Conservation (phyloP, 2,888 invertebrate species). For the Aricia artaxerxes region DNA sequence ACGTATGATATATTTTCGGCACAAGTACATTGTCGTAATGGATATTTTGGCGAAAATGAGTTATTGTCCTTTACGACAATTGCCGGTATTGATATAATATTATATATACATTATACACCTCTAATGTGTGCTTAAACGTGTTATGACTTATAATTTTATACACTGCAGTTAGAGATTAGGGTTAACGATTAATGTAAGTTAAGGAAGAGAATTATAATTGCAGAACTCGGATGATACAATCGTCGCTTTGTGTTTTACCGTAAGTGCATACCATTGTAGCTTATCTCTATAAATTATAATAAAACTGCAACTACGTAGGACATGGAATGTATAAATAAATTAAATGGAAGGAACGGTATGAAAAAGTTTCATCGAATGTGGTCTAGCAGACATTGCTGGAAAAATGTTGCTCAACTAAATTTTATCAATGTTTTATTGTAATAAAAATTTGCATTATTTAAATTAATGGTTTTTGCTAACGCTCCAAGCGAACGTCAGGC, state of each 20-base stretch:
- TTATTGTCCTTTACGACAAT: no score
- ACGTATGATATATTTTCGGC: not conserved
- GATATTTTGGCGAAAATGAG: no score
- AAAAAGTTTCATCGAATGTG: not conserved
- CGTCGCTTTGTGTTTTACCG: slow-evolving; percentile 10
- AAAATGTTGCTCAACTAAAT: not conserved
- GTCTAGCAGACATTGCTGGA: not conserved
- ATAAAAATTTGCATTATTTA: not conserved
- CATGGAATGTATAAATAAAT: not conserved
- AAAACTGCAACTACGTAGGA: slow-evolving; percentile 4
- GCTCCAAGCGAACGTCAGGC: slow-evolving; percentile 44
- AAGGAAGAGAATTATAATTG: slow-evolving; percentile 20
- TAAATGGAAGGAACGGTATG: not conserved
- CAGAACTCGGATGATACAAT: slow-evolving; percentile 19
- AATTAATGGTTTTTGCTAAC: slow-evolving; percentile 38
- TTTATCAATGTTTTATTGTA: not conserved
- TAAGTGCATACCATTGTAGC: slow-evolving; percentile 17
- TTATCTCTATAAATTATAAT: slow-evolving; percentile 5
- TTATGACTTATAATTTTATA: not conserved
- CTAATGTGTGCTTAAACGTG: not conserved
- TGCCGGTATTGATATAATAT: no score
- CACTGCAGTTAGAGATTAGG: not conserved
- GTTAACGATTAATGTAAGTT: slow-evolving; percentile 19
- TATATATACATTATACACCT: no score
- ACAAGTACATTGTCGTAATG: not conserved